Conservation (phyloP, 2,888 invertebrate genomes). For the Apodemia zela region DNA sequence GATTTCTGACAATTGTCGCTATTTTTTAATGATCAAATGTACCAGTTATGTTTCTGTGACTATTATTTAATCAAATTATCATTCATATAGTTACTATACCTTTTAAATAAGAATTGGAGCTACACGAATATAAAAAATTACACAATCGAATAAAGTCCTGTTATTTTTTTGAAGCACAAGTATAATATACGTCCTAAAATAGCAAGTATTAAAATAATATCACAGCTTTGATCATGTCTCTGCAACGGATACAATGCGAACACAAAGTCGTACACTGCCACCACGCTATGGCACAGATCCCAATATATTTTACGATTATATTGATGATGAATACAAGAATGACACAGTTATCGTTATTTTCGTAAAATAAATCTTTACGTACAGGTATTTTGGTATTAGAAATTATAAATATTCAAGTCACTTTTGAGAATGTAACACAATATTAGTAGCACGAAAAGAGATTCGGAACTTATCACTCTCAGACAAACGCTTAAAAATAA, state of each 20-base stretch:
- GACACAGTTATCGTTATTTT: slow-evolving; percentile 19
- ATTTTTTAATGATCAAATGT: too few relatives aligned
- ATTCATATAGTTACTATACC: too few relatives aligned
- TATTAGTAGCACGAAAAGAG: slow-evolving; percentile 61
- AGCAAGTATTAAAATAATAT: not conserved
- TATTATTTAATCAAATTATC: too few relatives aligned
- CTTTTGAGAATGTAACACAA: slow-evolving; percentile 37
- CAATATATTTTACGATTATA: slow-evolving; percentile 51
- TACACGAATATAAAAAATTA: too few relatives aligned
- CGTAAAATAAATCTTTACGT: slow-evolving; percentile 19
- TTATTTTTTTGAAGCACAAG: too few relatives aligned
- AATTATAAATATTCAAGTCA: slow-evolving; percentile 19
- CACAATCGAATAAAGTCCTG: too few relatives aligned
- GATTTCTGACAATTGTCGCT: too few relatives aligned
- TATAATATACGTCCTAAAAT: not conserved
- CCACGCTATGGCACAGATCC: slow-evolving; percentile 77
- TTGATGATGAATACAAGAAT: slow-evolving; percentile 47
- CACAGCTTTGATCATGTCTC: not conserved
- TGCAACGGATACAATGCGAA: slow-evolving; percentile 51
- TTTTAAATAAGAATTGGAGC: too few relatives aligned
- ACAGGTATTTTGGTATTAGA: slow-evolving; percentile 23
- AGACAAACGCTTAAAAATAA: slow-evolving; percentile 75
- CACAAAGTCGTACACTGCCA: slow-evolving; percentile 68
- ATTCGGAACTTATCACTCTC: slow-evolving; percentile 77
- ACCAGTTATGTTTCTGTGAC: too few relatives aligned